Conservation (phyloP, 2,797 vertebrate species). For the Halcyon leucocephala region DNA sequence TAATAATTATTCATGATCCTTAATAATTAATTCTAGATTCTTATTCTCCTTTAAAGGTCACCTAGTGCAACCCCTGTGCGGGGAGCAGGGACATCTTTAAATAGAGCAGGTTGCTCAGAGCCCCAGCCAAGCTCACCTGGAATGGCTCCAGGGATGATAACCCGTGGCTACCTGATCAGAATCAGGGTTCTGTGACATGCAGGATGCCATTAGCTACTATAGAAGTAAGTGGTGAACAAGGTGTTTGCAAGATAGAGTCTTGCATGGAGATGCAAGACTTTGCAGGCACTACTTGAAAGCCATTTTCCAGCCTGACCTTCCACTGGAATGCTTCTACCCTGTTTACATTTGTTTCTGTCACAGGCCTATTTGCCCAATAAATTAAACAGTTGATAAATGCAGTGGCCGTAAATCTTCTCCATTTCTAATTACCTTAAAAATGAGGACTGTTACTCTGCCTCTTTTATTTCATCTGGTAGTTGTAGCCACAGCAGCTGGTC, state of each 20-base stretch:
- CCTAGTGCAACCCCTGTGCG: background rate
- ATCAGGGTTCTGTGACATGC: background rate
- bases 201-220: background rate
- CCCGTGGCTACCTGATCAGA: background rate
- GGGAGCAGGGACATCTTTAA: background rate
- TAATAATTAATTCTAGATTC: background rate
- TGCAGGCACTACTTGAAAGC: background rate
- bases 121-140: background rate
- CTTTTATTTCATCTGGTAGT: background rate
- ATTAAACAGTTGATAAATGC: background rate
- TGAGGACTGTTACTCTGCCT: background rate
- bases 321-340: background rate
- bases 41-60: background rate
- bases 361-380: background rate
- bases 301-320: background rate
- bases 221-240: background rate
- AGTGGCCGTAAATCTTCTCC: background rate
- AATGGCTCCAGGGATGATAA: background rate
- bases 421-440: slow-evolving; percentile 31
- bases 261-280: background rate
- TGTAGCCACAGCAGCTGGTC: background rate
- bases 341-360: slow-evolving; percentile 2
- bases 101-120: background rate
- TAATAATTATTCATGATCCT: background rate
- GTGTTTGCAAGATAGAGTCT: background rate